Evolutionary conservation across 2,888 invertebrate genomes (phyloP), one percentile per base, ranked within the genome.

Genomic region (Blastobasis adustella): DNA sequence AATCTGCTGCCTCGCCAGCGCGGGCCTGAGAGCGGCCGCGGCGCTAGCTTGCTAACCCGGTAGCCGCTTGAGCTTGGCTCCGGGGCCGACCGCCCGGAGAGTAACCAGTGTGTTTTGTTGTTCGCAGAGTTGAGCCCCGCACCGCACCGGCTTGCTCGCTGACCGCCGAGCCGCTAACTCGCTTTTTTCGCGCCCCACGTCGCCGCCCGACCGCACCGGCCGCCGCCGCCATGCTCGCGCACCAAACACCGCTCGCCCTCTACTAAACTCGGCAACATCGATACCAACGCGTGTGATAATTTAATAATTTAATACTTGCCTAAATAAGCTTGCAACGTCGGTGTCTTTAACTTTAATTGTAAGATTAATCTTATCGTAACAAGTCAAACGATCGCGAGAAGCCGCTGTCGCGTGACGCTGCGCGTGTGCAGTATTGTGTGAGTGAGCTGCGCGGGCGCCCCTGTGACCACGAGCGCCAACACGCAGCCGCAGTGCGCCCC

Each of bases 81-180:
- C 84, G 84, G 85, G 82, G 76, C 77, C 62, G 59, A 67, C 69
- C 63, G 77, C 81, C 83, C 84, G 82, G 85, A 84, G 84, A 87
- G 73, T 87, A 88, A 87, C 86, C 80, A 76, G 79, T 87, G 85
- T 87, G 85, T 87, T 87, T 89, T 89, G 84, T 89, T 89, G 89
- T 89, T 89, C 88, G 83, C 89, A 89, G 89, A 89, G 81, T 87
- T 88, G 86, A 83, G 83, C 79, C 85, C 87, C 82, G 82, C 87
- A 86, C 78, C 82, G 80, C 84, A 82, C 82, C 88, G 86, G 85
- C 86, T 87, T 86, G 79, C 79, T 83, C 85, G 85, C 86, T 82
- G 87, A 82, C 84, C 82, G 84, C 88, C 84, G 86, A 86, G 85
- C 87, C 79, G 88, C 86, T 89, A 88, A 80, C 82, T 84, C 77